These are phyloP conservation scores for Pseudomyrmex gracilis DNA, from an alignment of 1,140 invertebrate species.

Conservation along the genomic window DNA sequence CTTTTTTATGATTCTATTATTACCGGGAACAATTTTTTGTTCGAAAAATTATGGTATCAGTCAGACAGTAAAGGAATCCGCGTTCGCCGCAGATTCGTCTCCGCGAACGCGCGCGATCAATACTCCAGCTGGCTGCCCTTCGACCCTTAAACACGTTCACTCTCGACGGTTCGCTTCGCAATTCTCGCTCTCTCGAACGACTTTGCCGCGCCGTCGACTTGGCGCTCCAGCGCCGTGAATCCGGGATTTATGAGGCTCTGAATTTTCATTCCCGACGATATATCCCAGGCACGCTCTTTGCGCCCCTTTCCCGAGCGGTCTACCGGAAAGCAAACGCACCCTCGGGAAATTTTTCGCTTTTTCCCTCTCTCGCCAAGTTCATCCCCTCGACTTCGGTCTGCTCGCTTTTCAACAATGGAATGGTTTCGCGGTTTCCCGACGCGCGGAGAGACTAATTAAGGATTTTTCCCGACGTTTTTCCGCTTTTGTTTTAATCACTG, in stretches of 20 bases:
- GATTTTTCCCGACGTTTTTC: not conserved
- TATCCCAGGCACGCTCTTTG: not conserved
- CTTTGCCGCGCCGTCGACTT: constrained; percentile 16
- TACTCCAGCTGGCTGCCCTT: constrained; percentile 57
- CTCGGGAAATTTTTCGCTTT: constrained; percentile 10
- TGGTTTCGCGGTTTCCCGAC: not conserved
- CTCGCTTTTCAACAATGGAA: not conserved
- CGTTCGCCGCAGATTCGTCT: not conserved
- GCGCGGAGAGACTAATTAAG: not conserved
- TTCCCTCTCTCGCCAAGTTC: constrained; percentile 5
- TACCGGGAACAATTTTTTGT: no score
- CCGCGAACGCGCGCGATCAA: constrained; percentile 61
- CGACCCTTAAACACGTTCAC: constrained; percentile 50
- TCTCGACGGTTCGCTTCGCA: constrained; percentile 20
- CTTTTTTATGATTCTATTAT: no score
- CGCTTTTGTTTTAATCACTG: not conserved
- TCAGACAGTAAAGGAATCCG: not conserved
- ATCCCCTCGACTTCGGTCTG: not conserved
- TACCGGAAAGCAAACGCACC: constrained; percentile 19
- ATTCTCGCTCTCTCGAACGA: not conserved
- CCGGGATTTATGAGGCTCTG: constrained; percentile 40
- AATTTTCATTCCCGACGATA: constrained; percentile 14
- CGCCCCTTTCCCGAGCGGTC: not conserved
- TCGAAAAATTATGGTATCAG: not conserved
- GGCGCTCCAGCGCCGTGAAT: not conserved